Evolutionary conservation across 2,113 vertebrate species (phyloP).

Genomic region (Stomatorhinus ivindoensis): DNA sequence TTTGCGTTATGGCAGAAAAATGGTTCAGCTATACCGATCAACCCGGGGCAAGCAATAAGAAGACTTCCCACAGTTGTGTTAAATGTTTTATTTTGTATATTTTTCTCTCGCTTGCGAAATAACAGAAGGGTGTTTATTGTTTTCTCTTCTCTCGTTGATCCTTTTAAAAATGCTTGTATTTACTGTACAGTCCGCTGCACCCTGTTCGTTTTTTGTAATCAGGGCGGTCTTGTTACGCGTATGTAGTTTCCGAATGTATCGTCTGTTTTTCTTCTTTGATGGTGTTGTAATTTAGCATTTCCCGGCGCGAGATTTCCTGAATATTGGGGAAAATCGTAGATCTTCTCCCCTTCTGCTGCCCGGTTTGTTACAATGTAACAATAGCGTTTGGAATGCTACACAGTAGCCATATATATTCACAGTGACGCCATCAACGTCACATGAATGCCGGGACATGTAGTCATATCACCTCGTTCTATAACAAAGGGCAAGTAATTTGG

Average conservation of each 20-base stretch:
- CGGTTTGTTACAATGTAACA: slow-evolving; percentile 27
- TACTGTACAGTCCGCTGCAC: slow-evolving; percentile 9
- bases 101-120: not conserved
- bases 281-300: not conserved
- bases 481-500: slow-evolving; percentile 19
- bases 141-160: slow-evolving; percentile 6
- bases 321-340: not conserved
- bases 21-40: not conserved
- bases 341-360: slow-evolving; percentile 8
- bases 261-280: not conserved
- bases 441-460: slow-evolving; percentile 21
- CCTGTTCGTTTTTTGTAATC: not conserved
- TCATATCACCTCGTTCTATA: not conserved
- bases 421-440: slow-evolving; percentile 12
- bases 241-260: slow-evolving; percentile 4
- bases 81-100: slow-evolving; percentile 10
- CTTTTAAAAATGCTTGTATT: slow-evolving; percentile 13
- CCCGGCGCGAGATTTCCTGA: not conserved
- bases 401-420: slow-evolving; percentile 21
- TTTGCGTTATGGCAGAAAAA: slow-evolving; percentile 3
- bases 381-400: slow-evolving; percentile 25
- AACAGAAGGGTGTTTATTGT: not conserved
- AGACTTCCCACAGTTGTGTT: slow-evolving; percentile 14
- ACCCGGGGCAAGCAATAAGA: slow-evolving; percentile 11
- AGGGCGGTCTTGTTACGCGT: slow-evolving; percentile 1